Conservation (phyloP, 2,888 invertebrate species). For the Eudasyphora cyanicolor region DNA sequence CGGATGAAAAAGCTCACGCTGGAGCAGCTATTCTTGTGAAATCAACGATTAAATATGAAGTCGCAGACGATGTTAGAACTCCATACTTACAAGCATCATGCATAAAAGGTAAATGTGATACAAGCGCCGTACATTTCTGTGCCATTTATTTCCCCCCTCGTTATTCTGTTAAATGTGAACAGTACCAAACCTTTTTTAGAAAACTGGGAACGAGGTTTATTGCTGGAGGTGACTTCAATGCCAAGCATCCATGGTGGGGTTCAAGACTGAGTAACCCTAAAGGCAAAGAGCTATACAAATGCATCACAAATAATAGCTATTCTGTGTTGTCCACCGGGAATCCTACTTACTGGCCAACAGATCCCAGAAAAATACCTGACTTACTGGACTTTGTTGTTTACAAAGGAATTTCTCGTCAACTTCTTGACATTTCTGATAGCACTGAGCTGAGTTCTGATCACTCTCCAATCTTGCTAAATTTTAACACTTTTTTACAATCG, state of each 20-base stretch:
- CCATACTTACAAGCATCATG: conserved; percentile 37
- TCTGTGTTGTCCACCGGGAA: conserved; percentile 44
- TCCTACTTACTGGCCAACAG: conserved; percentile 60
- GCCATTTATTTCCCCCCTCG: conserved; percentile 47
- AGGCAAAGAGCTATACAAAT: conserved; percentile 48
- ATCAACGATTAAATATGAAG: conserved; percentile 42
- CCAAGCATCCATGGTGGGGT: conserved; percentile 55
- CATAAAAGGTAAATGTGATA: conserved; percentile 34
- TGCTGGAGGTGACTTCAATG: conserved; percentile 55
- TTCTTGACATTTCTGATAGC: too few species aligned
- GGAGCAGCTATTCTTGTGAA: conserved; percentile 41
- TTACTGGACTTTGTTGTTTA: neutral
- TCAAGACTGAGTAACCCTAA: conserved; percentile 52
- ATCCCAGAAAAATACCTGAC: neutral
- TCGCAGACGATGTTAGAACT: neutral
- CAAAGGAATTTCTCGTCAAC: too few species aligned
- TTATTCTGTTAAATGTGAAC: conserved; percentile 22
- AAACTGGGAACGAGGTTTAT: conserved; percentile 39
- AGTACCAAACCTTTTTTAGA: conserved; percentile 23
- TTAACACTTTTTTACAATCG: neutral
- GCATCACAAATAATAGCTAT: conserved; percentile 36
- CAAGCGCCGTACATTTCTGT: neutral
- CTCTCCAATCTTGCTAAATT: neutral
- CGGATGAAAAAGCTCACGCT: conserved; percentile 56
- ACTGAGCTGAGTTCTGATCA: conserved; percentile 23